Percentiles rank a stretch among this genome's conserved stretches.
Conservation (phyloP, 2,888 invertebrate species). For the Pachydiplax longipennis region DNA sequence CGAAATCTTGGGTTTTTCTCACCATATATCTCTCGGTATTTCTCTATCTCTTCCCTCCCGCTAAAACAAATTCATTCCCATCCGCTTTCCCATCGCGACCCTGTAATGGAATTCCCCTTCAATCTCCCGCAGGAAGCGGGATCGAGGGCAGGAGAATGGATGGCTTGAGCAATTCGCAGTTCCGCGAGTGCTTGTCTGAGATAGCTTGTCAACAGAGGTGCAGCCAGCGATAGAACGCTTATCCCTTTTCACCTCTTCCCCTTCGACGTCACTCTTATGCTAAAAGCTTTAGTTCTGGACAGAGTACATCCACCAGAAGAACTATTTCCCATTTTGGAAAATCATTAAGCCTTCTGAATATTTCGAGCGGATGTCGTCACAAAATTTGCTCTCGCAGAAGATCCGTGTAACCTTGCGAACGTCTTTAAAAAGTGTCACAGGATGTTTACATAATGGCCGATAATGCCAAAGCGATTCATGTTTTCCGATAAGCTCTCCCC, state of each 20-base stretch:
- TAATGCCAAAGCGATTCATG: too few relatives aligned
- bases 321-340: neutral
- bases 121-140: conserved; percentile 9
- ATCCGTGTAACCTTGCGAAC: too few relatives aligned
- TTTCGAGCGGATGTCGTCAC: too few relatives aligned
- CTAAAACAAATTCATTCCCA: neutral
- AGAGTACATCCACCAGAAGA: neutral
- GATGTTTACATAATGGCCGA: too few relatives aligned
- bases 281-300: neutral
- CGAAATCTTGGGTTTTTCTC: neutral
- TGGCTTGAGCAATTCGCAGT: conserved; percentile 14
- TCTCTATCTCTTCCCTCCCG: neutral
- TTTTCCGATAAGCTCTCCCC: too few relatives aligned
- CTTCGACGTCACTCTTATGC: neutral
- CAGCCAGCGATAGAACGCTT: conserved; percentile 23
- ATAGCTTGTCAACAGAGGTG: conserved; percentile 39
- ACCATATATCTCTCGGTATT: too few relatives aligned
- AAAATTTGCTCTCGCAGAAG: too few relatives aligned
- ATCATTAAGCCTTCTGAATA: too few relatives aligned
- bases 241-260: neutral
- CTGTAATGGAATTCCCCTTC: conserved; percentile 30
- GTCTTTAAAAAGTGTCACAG: too few relatives aligned
- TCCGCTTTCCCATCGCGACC: neutral
- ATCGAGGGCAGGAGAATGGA: neutral
- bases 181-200: conserved; percentile 38